Evolutionary conservation across 1,140 invertebrate genomes (phyloP).

Genomic region (Trialeurodes vaporariorum): DNA sequence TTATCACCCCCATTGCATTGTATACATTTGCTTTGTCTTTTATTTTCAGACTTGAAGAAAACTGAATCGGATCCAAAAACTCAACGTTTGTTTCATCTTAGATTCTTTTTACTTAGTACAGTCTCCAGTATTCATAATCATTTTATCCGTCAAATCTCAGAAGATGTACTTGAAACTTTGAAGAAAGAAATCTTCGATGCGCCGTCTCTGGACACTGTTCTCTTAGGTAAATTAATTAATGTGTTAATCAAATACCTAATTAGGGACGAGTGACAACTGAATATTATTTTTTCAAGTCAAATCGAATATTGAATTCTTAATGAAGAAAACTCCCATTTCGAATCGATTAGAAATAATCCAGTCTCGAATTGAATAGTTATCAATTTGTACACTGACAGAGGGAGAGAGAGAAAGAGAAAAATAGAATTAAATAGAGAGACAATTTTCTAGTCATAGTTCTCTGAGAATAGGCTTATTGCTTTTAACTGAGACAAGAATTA

Average conservation of each 20-base stretch:
- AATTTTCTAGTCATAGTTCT: too few relatives aligned
- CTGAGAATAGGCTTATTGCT: too few relatives aligned
- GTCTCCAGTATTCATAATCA: not conserved
- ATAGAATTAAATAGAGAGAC: too few relatives aligned
- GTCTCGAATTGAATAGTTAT: not conserved
- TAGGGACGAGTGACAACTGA: not conserved
- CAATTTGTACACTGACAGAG: too few relatives aligned
- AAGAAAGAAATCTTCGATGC: not conserved
- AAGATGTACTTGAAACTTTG: not conserved
- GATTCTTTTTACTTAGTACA: not conserved
- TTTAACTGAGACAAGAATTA: too few relatives aligned
- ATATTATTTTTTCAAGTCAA: not conserved
- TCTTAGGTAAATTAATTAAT: not conserved
- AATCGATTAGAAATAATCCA: not conserved
- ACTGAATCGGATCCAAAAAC: not conserved
- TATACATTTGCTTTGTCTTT: too few relatives aligned
- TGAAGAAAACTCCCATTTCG: not conserved
- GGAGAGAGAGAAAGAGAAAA: too few relatives aligned
- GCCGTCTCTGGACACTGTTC: not conserved
- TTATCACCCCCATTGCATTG: too few relatives aligned
- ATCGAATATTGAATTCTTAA: not conserved
- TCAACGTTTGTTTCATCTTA: not conserved
- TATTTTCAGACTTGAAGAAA: not conserved
- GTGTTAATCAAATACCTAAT: not conserved
- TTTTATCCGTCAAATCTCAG: not conserved